phyloP scores from a whole-genome alignment of 2,113 vertebrate genomes.

The Odocoileus hemionus region DNA sequence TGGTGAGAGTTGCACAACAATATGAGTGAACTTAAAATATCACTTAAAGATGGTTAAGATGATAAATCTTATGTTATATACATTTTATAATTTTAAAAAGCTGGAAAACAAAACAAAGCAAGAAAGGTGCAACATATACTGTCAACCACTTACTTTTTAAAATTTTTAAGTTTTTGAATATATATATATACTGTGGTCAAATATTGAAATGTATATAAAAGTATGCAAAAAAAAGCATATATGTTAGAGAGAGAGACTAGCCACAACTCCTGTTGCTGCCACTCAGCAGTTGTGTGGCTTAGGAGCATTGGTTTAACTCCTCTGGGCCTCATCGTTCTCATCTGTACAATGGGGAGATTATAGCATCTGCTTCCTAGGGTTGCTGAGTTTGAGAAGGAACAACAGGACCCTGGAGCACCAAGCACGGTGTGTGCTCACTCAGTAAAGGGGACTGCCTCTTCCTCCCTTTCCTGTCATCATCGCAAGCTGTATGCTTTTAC shows the following conservation, averaged over 20 bases:
- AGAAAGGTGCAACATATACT: neutral
- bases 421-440: rapidly evolving
- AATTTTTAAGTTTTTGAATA: neutral
- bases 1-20: too few species aligned
- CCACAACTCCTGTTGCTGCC: neutral
- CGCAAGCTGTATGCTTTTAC: neutral
- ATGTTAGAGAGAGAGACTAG: neutral
- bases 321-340: neutral
- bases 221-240: neutral
- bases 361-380: neutral
- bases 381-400: neutral
- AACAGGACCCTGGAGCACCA: neutral
- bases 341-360: neutral
- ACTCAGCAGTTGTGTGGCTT: neutral
- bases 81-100: neutral
- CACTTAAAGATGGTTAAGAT: neutral
- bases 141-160: neutral
- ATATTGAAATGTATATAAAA: neutral
- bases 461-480: rapidly evolving
- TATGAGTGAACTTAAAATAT: neutral
- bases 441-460: too few species aligned
- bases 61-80: neutral
- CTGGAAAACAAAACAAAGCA: neutral
- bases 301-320: neutral
- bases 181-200: neutral